Evolutionary conservation across 2,113 vertebrate species (phyloP), one percentile per base, ranked within the genome.

Genomic region (Edolisoma coerulescens): DNA sequence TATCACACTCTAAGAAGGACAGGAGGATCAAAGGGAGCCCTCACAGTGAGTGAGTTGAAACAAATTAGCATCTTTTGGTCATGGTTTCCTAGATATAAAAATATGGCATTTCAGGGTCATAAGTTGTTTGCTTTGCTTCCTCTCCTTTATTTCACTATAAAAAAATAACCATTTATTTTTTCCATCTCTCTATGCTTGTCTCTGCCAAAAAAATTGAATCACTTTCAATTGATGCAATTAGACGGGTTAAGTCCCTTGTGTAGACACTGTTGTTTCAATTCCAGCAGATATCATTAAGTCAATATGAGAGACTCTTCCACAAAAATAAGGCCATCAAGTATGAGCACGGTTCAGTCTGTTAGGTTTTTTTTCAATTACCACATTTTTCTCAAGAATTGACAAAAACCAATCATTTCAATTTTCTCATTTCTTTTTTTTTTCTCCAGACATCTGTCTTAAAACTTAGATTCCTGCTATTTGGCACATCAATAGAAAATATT

Each of bases 71-170:
- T 90, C 73, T 88, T 95, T 97, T 92, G 90, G 95, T 97, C 96
- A 96, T 95, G 95, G 95, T 97, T 96, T 96, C 90, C 88, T 74
- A 83, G 90, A 89, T 95, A 93, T 88, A 92, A 95, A 94, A 95
- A 94, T 85, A 88, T 16, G 73, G 82, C 26, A 92, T 94, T 96
- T 83, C 81, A 83, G 75, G 71, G 69, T 84, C 60, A 33, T 73
- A 87, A 89, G 70, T 76, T 95, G 83, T 93, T 93, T 96, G 69
- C 83, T 92, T 91, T 95, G 47, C 84, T 84, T 86, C 41, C 50
- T 84, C 33, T 39, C 26, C 44, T 85, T 93, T 91, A 92, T 84
- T 93, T 96, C 82, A 49, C 54, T 47, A 68, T 20, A 14, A 60
- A 60, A 90, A 93, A 56, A 35, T 23, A 52, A 56, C 22, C 80